These are phyloP conservation scores for Orthosia incerta DNA, from an alignment of 2,888 invertebrate species.

Conservation along the genomic window DNA sequence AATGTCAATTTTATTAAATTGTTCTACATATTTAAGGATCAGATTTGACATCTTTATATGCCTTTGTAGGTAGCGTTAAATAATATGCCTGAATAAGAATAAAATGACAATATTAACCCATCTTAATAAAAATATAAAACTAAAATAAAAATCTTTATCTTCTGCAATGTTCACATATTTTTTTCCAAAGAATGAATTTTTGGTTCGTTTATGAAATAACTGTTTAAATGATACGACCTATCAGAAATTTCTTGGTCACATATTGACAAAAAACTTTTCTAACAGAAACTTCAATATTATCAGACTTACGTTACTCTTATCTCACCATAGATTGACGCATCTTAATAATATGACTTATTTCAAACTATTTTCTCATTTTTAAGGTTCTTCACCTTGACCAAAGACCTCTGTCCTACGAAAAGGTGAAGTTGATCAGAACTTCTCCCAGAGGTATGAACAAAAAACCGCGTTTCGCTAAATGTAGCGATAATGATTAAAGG, in stretches of 20 bases:
- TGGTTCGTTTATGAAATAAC: background rate
- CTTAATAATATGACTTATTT: slow-evolving; percentile 5
- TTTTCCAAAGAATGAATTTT: background rate
- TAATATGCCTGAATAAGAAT: background rate
- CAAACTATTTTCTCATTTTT: background rate
- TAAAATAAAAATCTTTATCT: too few relatives aligned
- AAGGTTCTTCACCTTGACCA: slow-evolving; percentile 22
- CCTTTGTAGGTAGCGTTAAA: background rate
- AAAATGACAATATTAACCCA: too few relatives aligned
- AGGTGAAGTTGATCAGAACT: slow-evolving; percentile 18
- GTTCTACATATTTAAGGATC: background rate
- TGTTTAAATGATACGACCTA: background rate
- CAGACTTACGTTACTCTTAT: background rate
- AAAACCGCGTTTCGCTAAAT: slow-evolving; percentile 52
- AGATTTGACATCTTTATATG: slow-evolving; percentile 6
- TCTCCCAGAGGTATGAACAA: slow-evolving; percentile 27
- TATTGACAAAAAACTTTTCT: background rate
- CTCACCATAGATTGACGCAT: background rate
- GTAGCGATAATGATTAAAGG: slow-evolving; percentile 47
- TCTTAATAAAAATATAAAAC: too few relatives aligned
- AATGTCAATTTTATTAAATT: background rate
- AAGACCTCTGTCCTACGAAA: slow-evolving; percentile 2
- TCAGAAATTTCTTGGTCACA: background rate
- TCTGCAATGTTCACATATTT: background rate
- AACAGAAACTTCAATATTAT: background rate